A percentile compares a stretch with the other conserved stretches of the same genome.
These are phyloP conservation scores for Limnephilus auricula DNA, from an alignment of 2,888 invertebrate genomes.

Conservation along the genomic window DNA sequence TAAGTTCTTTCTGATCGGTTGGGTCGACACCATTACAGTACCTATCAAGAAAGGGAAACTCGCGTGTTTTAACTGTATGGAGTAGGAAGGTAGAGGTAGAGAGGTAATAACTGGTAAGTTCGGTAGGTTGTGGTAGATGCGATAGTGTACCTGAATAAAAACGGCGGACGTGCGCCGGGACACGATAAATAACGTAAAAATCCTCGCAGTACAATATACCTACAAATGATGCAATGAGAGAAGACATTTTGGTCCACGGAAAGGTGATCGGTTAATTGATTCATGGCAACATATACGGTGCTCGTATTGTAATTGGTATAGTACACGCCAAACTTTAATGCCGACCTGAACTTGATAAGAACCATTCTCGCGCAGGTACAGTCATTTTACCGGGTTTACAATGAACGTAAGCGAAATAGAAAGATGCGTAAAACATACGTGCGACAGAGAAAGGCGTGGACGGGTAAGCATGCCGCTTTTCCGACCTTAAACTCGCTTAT, in stretches of 20 bases:
- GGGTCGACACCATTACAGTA: neutral
- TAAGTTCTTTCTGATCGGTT: neutral
- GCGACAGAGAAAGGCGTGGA: too few species aligned
- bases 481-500: too few species aligned
- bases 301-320: too few species aligned
- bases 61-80: neutral
- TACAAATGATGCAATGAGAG: neutral
- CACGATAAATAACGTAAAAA: constrained; percentile 6
- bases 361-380: too few species aligned
- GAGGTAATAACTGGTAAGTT: neutral
- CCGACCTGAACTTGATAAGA: too few species aligned
- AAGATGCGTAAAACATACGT: too few species aligned
- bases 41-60: neutral
- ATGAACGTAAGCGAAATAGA: too few species aligned
- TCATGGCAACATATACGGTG: neutral
- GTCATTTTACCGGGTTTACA: too few species aligned
- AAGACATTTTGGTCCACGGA: neutral
- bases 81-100: neutral
- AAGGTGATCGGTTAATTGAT: neutral
- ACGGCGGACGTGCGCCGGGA: constrained; percentile 14
- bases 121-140: neutral
- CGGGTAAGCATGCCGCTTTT: too few species aligned
- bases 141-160: neutral
- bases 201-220: neutral
- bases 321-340: too few species aligned